A percentile compares a stretch with the other conserved stretches of the same genome.
These are phyloP conservation scores for Mus musculus DNA, from an alignment of 2,113 vertebrate species.

Conservation along the genomic window DNA sequence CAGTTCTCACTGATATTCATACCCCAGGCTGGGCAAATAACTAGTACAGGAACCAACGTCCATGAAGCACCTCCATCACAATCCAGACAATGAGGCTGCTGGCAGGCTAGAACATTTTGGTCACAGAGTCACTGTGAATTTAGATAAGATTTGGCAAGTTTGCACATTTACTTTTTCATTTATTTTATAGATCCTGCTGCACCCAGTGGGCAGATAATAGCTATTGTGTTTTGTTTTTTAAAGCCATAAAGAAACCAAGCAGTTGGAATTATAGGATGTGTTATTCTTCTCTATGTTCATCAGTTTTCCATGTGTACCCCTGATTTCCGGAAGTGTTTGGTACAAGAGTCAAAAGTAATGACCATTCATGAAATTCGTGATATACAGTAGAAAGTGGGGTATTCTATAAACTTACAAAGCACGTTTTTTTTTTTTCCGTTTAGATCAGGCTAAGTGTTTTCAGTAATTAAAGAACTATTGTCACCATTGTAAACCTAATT, in stretches of 20 bases:
- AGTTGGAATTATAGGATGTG: background rate
- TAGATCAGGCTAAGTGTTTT: background rate
- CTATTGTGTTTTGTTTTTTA: no score
- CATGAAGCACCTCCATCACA: background rate
- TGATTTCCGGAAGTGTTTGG: background rate
- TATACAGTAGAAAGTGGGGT: background rate
- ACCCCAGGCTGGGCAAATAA: background rate
- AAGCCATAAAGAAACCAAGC: background rate
- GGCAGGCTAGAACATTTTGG: background rate
- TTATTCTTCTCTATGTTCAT: background rate
- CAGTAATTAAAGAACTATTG: conserved; percentile 35
- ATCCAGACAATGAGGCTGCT: background rate
- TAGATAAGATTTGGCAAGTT: background rate
- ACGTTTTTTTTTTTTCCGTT: background rate
- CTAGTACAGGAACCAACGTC: background rate
- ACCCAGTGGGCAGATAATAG: background rate
- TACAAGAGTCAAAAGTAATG: background rate
- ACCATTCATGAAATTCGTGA: background rate
- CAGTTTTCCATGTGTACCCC: background rate
- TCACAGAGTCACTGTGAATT: background rate
- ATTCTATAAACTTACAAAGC: background rate
- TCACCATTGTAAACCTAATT: conserved; percentile 39
- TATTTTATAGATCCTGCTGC: background rate
- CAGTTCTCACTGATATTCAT: background rate
- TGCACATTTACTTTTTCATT: background rate